These are phyloP conservation scores for Arctocebus calabarensis DNA, from an alignment of 2,797 vertebrate genomes.

Conservation along the genomic window DNA sequence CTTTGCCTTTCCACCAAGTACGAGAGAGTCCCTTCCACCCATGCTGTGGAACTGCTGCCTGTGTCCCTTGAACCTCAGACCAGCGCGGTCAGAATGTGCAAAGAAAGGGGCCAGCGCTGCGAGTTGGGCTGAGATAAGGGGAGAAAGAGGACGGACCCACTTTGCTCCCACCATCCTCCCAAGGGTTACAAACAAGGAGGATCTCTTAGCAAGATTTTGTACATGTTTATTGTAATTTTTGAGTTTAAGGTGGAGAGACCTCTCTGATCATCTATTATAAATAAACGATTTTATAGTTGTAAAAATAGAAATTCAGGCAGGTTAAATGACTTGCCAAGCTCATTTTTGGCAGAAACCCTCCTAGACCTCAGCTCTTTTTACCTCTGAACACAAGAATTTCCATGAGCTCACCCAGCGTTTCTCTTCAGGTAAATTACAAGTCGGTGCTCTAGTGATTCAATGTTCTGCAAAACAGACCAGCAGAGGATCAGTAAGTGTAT, in stretches of 20 bases:
- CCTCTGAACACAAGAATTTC: not conserved
- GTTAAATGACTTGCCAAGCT: not conserved
- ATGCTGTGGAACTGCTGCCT: slow-evolving; percentile 14
- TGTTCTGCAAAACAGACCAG: not conserved
- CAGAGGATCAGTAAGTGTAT: not conserved
- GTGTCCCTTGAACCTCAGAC: slow-evolving; percentile 59
- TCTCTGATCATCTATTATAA: not conserved
- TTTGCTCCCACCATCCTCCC: not conserved
- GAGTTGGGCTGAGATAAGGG: not conserved
- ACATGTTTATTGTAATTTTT: not conserved
- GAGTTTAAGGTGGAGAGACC: not conserved
- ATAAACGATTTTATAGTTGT: not conserved
- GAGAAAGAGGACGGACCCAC: not conserved
- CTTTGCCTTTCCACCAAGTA: not conserved
- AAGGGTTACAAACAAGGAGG: not conserved
- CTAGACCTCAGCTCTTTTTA: not conserved
- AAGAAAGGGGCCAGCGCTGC: not conserved
- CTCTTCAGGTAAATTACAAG: not conserved
- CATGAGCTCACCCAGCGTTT: not conserved
- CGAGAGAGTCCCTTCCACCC: not conserved
- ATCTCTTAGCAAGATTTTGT: not conserved
- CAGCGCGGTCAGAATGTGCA: slow-evolving; percentile 37
- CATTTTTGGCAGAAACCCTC: not conserved
- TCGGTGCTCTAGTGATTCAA: not conserved
- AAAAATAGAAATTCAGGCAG: not conserved